A percentile compares a stretch with the other conserved stretches of the same genome.
These are phyloP conservation scores for Peromyscus nudipes DNA, from an alignment of 2,797 vertebrate genomes.

Conservation along the genomic window DNA sequence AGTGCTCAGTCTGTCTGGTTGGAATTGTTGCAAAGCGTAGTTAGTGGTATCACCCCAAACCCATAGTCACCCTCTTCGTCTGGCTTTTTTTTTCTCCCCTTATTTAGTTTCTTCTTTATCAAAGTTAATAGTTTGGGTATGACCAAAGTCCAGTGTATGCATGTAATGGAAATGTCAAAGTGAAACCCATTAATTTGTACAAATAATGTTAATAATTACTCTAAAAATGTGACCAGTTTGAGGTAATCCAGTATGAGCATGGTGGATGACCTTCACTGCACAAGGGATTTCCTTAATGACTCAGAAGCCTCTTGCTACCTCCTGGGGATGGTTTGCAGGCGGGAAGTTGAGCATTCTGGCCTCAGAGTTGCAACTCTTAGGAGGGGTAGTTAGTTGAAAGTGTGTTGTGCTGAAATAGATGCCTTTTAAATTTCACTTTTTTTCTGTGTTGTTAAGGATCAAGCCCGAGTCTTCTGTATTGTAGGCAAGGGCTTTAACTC, in stretches of 20 bases:
- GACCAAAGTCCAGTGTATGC: background rate
- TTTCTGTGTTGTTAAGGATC: background rate
- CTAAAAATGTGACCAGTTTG: background rate
- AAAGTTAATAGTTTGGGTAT: background rate
- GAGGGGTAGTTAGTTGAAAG: background rate
- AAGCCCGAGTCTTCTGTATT: no score
- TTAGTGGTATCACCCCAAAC: background rate
- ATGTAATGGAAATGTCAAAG: background rate
- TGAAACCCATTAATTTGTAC: background rate
- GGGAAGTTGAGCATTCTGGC: background rate
- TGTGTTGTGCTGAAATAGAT: background rate
- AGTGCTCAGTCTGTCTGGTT: background rate
- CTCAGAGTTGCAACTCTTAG: background rate
- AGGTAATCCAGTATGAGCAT: background rate
- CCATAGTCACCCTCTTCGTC: accelerated
- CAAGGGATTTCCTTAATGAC: background rate
- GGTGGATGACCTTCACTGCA: background rate
- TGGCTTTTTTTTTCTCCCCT: background rate
- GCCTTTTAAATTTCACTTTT: background rate
- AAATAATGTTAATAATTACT: background rate
- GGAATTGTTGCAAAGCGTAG: background rate
- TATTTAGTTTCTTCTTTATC: background rate
- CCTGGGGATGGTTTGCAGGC: background rate
- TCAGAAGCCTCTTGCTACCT: background rate
- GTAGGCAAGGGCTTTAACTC: background rate